Percentiles rank a stretch among this genome's conserved stretches.
Conservation (phyloP, 1,140 invertebrate genomes). For the Portunus trituberculatus region DNA sequence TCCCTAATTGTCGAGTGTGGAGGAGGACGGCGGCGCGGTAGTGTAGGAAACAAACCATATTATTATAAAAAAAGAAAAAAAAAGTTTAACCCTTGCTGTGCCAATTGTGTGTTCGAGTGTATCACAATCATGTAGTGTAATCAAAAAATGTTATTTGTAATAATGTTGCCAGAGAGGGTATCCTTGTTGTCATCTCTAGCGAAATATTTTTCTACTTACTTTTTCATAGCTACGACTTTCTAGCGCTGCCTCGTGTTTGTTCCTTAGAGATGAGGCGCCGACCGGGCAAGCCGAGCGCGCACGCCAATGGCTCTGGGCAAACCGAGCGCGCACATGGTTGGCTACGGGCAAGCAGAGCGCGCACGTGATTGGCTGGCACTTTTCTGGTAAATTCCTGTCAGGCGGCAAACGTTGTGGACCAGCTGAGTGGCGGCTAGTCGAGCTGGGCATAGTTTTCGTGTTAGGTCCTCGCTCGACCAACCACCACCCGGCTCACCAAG, state of each 20-base stretch:
- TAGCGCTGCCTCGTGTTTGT: constrained; percentile 67
- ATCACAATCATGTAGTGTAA: constrained; percentile 70
- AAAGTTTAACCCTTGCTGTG: constrained; percentile 66
- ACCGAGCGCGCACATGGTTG: not conserved
- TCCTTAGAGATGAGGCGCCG: constrained; percentile 47
- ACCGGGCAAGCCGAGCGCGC: not conserved
- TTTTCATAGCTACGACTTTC: constrained; percentile 75
- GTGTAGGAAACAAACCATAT: not conserved
- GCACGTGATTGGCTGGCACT: not conserved
- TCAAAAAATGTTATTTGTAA: constrained; percentile 76
- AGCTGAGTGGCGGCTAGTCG: not conserved
- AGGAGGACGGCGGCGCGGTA: constrained; percentile 39
- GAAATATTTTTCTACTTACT: constrained; percentile 76
- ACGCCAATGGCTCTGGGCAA: not conserved
- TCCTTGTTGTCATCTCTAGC: constrained; percentile 74
- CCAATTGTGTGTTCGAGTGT: constrained; percentile 73
- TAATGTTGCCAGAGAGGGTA: constrained; percentile 75
- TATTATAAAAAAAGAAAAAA: constrained; percentile 10
- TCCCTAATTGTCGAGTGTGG: not conserved
- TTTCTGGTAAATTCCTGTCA: not conserved
- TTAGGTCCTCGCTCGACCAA: not conserved
- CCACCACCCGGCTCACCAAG: not conserved
- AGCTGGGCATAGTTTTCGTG: not conserved
- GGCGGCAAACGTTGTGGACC: not conserved
- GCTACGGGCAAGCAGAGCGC: not conserved